Base-by-base conservation (phyloP, 2,797 vertebrate species). In the Eospalax fontanierii region DNA sequence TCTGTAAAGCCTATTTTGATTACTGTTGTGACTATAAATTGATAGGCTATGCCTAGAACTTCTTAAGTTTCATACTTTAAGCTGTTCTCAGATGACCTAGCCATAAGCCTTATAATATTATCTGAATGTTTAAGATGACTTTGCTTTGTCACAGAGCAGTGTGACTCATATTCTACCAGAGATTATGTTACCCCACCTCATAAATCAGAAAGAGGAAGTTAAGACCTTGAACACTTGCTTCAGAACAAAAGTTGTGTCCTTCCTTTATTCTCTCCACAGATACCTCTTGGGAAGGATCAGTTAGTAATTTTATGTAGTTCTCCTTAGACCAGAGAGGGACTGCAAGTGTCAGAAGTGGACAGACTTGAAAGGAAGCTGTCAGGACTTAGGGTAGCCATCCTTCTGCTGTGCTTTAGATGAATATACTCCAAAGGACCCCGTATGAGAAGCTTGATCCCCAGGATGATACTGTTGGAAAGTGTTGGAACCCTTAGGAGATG, bases 111-210 rank as follows among this genome's bases (percentile, higher is more conserved):
- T 46, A 46, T 46, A 46, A 46, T 46, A 46, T 46, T 46, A 46
- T 46, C 46, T 46, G 46, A 46, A 46, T 46, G 50, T 86, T 30
- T 59, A 59, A 59, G 59, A 15, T 59, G 59, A 87, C 22, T 61
- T 4, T 61, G 11, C 24, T 65, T 92, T 84, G 30, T 79, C 76
- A 66, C 35, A 80, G 68, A 94, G 10, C 24, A 46, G 70, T 87
- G 81, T 80, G 63, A 4, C 35, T 61, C 59, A 46, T 74, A 7
- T 6, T 63, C 30, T 7, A 16, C 86, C 50, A 24, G 9, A 4
- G 61, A 76, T 16, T 66, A 35, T 54, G 15, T 22, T 59, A 78
- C n/a, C 14, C 73, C 50, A 22, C 86, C 57, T 84, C 40, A 84
- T 59, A 30, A 59, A 59, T 59, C 59, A 59, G 15, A 59, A 59